phyloP scores from a whole-genome alignment of 2,888 invertebrate species.

The Dryococelus australis region DNA sequence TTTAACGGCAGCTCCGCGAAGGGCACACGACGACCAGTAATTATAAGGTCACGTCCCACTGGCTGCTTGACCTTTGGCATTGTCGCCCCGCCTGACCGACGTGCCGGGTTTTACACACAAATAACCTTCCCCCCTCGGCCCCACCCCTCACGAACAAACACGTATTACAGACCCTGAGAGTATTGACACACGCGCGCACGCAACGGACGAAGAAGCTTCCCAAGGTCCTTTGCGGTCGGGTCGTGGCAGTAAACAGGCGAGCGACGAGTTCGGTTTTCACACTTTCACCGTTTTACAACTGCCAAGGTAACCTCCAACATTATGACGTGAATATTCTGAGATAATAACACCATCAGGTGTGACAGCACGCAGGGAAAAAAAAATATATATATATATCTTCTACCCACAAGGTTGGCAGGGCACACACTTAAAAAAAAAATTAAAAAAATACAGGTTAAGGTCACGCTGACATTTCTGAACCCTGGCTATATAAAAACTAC shows the following conservation, averaged over 20 bases:
- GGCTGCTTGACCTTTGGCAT: neutral
- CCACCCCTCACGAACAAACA: neutral
- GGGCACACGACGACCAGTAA: neutral
- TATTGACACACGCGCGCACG: neutral
- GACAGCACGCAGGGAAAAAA: no score
- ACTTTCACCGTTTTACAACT: neutral
- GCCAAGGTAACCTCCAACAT: neutral
- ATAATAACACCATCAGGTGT: neutral
- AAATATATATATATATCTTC: no score
- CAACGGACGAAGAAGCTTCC: neutral
- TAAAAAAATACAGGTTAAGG: conserved; percentile 2
- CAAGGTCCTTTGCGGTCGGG: conserved; percentile 3
- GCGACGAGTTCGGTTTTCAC: neutral
- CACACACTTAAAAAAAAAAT: neutral
- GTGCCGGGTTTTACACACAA: neutral
- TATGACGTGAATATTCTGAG: neutral
- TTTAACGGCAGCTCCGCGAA: neutral
- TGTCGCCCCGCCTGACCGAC: neutral
- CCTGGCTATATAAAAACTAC: neutral
- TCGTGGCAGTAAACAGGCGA: neutral
- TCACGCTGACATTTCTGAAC: neutral
- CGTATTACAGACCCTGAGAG: neutral
- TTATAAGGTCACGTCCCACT: conserved; percentile 11
- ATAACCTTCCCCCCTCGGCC: neutral
- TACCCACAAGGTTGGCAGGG: neutral